phyloP scores from a whole-genome alignment of 2,797 vertebrate genomes.

The Taeniopygia guttata region DNA sequence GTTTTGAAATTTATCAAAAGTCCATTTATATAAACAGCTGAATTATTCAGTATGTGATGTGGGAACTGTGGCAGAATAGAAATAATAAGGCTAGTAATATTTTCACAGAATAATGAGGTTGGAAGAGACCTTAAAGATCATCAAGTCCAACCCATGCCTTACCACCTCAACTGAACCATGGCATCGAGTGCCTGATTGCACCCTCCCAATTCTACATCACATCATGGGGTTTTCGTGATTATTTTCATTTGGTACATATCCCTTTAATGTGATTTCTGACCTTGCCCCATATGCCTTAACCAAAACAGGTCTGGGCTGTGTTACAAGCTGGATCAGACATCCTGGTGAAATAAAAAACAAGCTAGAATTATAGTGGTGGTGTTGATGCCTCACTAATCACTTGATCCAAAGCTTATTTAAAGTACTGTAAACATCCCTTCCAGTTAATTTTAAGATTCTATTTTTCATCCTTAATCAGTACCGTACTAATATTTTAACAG shows the following conservation, averaged over 20 bases:
- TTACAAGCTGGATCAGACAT: neutral
- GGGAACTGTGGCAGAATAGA: neutral
- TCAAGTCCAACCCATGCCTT: too few species aligned
- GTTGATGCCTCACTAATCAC: conserved; percentile 24
- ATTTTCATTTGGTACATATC: neutral
- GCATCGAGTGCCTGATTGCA: neutral
- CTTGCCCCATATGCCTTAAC: neutral
- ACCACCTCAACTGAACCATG: too few species aligned
- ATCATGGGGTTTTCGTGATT: neutral
- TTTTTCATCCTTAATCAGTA: conserved; percentile 11
- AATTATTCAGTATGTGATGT: neutral
- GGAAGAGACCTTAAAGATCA: too few species aligned
- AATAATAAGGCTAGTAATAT: neutral
- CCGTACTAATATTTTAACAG: neutral
- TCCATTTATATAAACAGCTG: neutral
- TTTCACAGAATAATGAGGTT: neutral
- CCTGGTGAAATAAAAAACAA: neutral
- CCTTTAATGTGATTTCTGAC: neutral
- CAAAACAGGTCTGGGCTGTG: neutral
- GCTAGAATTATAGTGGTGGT: neutral
- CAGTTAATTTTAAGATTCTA: neutral
- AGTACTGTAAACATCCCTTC: neutral
- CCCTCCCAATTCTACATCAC: neutral
- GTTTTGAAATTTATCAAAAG: neutral
- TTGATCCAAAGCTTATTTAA: conserved; percentile 31